Percentiles rank a stretch among this genome's conserved stretches.
Evolutionary conservation across 53 echinoderm and acorn worm species (phyloP).

Genomic region (Apostichopus leukothele): DNA sequence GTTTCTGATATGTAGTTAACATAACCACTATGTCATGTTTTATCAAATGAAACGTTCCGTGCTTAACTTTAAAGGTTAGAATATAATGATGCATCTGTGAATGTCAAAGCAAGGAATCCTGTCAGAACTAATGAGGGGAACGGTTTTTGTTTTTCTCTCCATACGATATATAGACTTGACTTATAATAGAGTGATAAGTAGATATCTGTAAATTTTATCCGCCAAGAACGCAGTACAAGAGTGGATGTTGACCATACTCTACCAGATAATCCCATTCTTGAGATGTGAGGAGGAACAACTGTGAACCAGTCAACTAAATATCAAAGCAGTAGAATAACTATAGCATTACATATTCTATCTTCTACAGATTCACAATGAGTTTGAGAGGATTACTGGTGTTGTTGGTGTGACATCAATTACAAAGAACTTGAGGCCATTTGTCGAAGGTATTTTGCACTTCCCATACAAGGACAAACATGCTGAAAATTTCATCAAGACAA

Average conservation of each 20-base stretch:
- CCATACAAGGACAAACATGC: conserved; percentile 7
- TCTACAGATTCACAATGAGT: conserved; percentile 27
- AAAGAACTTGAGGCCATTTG: too few species aligned
- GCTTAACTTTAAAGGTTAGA: too few species aligned
- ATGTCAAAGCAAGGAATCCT: too few species aligned
- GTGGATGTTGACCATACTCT: background rate
- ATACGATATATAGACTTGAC: too few species aligned
- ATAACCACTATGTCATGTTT: background rate
- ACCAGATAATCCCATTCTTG: too few species aligned
- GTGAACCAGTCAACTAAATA: background rate
- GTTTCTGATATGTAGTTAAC: background rate
- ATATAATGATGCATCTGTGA: too few species aligned
- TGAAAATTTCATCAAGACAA: conserved; percentile 5
- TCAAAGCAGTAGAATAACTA: background rate
- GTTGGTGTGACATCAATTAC: background rate
- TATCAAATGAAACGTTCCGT: background rate
- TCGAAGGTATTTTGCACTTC: background rate
- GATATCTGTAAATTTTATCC: too few species aligned
- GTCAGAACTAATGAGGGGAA: too few species aligned
- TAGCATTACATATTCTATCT: background rate
- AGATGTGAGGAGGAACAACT: background rate
- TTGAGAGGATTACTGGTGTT: conserved; percentile 25
- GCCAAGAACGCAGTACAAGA: too few species aligned
- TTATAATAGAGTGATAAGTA: too few species aligned
- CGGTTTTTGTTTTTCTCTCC: too few species aligned